phyloP scores from a whole-genome alignment of 2,113 vertebrate species.

The Silurus asotus region DNA sequence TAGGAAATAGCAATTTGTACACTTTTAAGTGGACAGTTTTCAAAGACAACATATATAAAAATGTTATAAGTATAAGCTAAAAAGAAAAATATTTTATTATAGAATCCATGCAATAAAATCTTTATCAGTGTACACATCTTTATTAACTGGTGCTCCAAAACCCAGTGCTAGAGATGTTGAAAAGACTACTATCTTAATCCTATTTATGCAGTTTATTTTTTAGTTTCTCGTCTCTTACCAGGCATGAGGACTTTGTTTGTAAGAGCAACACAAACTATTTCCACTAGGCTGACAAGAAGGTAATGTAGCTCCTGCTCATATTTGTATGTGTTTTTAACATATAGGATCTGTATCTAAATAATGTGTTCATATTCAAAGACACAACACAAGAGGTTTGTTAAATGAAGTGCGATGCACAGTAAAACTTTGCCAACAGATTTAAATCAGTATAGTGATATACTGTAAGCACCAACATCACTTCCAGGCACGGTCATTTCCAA shows the following conservation, averaged over 20 bases:
- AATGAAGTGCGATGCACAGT: conserved; percentile 50
- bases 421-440: conserved; percentile 34
- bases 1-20: conserved; percentile 51
- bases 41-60: background rate
- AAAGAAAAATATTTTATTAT: background rate
- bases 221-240: background rate
- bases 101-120: too few species aligned
- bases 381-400: conserved; percentile 13
- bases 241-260: background rate
- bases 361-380: background rate
- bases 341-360: background rate
- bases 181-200: background rate
- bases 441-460: conserved; percentile 44
- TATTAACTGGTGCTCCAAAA: background rate
- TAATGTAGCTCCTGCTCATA: background rate
- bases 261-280: too few species aligned
- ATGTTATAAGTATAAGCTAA: background rate
- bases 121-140: background rate
- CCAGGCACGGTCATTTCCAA: conserved; percentile 56
- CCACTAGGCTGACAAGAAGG: background rate
- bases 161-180: background rate
- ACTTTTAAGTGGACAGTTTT: conserved; percentile 54
- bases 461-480: conserved; percentile 55
- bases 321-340: background rate
- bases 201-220: background rate